These are phyloP conservation scores for Labia minor DNA, from an alignment of 2,888 invertebrate species.

Conservation along the genomic window DNA sequence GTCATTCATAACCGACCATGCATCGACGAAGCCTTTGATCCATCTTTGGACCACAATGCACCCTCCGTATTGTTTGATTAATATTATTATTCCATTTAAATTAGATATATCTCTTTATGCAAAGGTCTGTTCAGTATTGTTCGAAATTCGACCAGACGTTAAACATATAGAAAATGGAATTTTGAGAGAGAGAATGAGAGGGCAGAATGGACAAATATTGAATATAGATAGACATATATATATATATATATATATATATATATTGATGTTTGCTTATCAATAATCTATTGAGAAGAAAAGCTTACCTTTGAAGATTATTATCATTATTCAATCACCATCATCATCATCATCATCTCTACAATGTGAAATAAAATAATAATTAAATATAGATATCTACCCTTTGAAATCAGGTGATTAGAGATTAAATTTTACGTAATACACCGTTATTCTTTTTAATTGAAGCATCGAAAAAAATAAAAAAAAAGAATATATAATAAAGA, in stretches of 20 bases:
- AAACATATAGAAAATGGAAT: slow-evolving; percentile 5
- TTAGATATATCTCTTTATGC: slow-evolving; percentile 13
- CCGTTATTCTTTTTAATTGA: too few species aligned
- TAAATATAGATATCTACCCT: too few species aligned
- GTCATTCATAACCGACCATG: slow-evolving; percentile 13
- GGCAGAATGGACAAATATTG: not conserved
- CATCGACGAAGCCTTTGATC: slow-evolving; percentile 7
- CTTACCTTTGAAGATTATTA: slow-evolving; percentile 1
- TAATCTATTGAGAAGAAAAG: slow-evolving; percentile 1
- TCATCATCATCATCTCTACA: too few species aligned
- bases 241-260: not conserved
- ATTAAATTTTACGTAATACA: too few species aligned
- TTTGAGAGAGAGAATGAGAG: not conserved
- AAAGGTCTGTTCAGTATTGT: not conserved
- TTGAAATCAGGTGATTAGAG: too few species aligned
- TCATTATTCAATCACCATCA: not conserved
- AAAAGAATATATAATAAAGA: too few species aligned
- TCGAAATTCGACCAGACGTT: slow-evolving; percentile 13
- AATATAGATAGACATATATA: not conserved
- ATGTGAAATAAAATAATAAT: too few species aligned
- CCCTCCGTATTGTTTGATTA: not conserved
- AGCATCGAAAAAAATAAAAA: too few species aligned
- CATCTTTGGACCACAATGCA: slow-evolving; percentile 1
- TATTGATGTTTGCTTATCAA: not conserved
- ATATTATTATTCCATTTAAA: slow-evolving; percentile 13